Base-by-base conservation (phyloP, 2,797 vertebrate species). In the Danio tinwini region DNA sequence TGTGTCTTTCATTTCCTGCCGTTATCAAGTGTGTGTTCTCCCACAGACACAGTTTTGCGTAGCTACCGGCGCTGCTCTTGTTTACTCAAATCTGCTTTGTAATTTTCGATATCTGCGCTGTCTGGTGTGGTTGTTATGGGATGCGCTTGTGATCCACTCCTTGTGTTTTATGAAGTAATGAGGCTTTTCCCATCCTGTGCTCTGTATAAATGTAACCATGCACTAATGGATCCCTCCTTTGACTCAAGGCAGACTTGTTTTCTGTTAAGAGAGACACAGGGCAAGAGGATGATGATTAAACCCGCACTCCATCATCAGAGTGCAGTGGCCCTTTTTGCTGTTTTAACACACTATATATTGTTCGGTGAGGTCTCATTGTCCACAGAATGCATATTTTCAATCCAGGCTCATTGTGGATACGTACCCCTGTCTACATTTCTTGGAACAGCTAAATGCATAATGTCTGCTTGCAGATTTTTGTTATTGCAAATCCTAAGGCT, bases 141-240 rank as follows among this genome's bases (percentile, higher is more conserved):
- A 45, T 72, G 39, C 65, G 17, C 44, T 76, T 67, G 56, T 47
- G 63, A 56, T 56, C 19, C 19, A 29, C 19, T 58, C 13, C 63
- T 45, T 45, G 40, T 58, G 42, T 56, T 76, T 64, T 68, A 19
- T 4, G 0, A 45, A 53, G 65, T 65, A 76, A 76, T 65, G 49
- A 55, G 74, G 10, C 29, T 39, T 21, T 73, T 73, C 5, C 50
- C 42, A 8, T 68, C 63, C 52, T 56, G 19, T 76, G 19, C 40
- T 44, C 14, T 45, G 45, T 74, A 61, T 63, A 40, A 75, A 62
- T 75, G 47, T 75, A 53, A 44, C 69, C 12, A 45, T 49, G 21
- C 72, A 37, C 72, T 74, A 76, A 76, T 65, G 63, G 59, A 76
- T 47, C 50, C 40, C 19, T 76, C 50, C 52, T 50, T 76, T 56